Conservation (phyloP, 2,888 invertebrate genomes). For the Pomacea canaliculata region DNA sequence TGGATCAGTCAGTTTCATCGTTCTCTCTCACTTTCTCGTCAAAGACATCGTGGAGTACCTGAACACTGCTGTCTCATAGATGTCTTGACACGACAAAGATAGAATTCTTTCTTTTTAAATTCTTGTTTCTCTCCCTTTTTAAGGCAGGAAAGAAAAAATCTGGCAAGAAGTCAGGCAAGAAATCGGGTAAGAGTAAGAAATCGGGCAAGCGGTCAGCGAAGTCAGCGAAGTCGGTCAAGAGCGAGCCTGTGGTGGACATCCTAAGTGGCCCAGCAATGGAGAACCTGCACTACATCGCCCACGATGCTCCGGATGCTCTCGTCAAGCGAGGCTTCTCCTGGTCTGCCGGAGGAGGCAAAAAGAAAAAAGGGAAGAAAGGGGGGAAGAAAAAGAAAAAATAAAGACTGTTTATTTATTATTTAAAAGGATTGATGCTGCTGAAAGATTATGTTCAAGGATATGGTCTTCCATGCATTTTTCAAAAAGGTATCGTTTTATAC, state of each 20-base stretch:
- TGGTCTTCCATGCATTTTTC: not conserved
- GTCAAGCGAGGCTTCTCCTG: conserved; percentile 89
- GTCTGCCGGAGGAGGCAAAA: conserved; percentile 88
- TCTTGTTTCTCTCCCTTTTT: not conserved
- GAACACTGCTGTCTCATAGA: no score
- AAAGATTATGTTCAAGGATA: not conserved
- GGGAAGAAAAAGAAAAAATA: conserved; percentile 42
- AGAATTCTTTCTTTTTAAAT: not conserved
- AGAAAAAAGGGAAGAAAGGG: conserved; percentile 68
- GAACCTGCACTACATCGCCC: conserved; percentile 93
- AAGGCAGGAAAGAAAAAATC: conserved; percentile 54
- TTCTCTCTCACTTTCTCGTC: no score
- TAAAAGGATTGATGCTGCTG: not conserved
- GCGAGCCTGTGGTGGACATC: conserved; percentile 40
- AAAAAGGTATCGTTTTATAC: not conserved
- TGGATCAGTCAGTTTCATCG: no score
- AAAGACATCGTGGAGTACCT: no score
- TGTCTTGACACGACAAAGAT: not conserved
- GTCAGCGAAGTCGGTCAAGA: conserved; percentile 51
- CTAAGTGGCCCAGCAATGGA: conserved; percentile 89
- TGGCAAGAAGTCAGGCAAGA: conserved; percentile 58
- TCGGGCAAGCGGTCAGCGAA: conserved; percentile 54
- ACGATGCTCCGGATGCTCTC: conserved; percentile 90
- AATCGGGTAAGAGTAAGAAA: conserved; percentile 53
- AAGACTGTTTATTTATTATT: not conserved